Evolutionary conservation across 2,113 vertebrate genomes (phyloP).

Genomic region (Rousettus leschenaultii): DNA sequence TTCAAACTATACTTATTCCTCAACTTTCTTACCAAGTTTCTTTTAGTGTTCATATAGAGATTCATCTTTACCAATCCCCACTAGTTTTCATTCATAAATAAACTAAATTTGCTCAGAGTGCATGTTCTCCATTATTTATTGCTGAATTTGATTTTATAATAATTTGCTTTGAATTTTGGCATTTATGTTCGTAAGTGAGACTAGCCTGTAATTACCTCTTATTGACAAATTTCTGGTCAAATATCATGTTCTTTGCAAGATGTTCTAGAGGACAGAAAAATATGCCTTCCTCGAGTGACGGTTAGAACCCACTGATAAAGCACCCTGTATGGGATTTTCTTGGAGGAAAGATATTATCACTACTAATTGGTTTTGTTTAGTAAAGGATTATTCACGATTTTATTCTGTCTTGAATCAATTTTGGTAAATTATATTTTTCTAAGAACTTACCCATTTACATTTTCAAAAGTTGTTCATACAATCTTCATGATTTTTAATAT

Average conservation of each 20-base stretch:
- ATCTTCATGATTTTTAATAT: not conserved
- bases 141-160: not conserved
- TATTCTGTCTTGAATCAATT: not conserved
- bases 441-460: not conserved
- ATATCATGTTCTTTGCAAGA: not conserved
- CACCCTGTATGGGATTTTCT: not conserved
- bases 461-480: not conserved
- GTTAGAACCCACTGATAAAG: not conserved
- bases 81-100: not conserved
- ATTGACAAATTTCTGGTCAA: not conserved
- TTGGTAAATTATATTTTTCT: not conserved
- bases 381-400: not conserved
- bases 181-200: not conserved
- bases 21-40: not conserved
- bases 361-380: not conserved
- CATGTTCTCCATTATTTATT: not conserved
- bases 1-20: not conserved
- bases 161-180: not conserved
- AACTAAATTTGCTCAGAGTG: not conserved
- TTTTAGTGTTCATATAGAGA: not conserved
- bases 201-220: not conserved
- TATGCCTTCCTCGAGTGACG: not conserved
- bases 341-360: not conserved
- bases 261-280: not conserved
- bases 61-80: not conserved